Evolutionary conservation across 2,113 vertebrate species (phyloP), one percentile per base, ranked within the genome.

Genomic region (Channa argus): DNA sequence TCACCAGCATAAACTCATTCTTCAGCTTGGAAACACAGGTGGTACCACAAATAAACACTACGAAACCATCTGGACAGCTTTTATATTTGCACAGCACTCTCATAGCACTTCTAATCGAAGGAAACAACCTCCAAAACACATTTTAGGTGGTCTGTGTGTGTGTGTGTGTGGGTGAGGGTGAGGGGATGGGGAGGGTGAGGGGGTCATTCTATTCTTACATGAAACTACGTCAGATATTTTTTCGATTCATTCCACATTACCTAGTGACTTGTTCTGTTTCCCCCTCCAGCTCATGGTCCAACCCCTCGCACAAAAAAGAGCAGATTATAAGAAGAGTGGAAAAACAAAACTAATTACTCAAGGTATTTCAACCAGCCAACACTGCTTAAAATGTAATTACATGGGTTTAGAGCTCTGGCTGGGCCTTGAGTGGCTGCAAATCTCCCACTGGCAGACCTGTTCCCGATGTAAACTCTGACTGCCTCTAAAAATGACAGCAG

Each of bases 331-430:
- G 82, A 92, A 89, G 85, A 89, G 88, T 90, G 88, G 88, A 89
- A 91, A 93, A 91, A 88, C 77, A 82, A 87, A 92, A 88, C 87
- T 89, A 90, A 93, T 91, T 91, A 90, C 79, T 88, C 3, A n/a
- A 86, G 89, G 89, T 89, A 93, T 93, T 90, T 91, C 85, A 89
- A 90, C 84, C 78, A 88, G 86, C 85, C 86, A 87, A 51, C 62
- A 81, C 90, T 83, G 88, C 86, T 90, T 89, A 92, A 90, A 92
- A 90, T 87, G 86, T 85, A 90, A 94, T 93, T 88, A 89, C 84
- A 90, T 78, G 86, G 85, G 82, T 86, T 91, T 89, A 92, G 85
- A 87, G 79, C 74, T 74, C 73, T 75, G 75, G 76, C 87, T 62
- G 74, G 84, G 63, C 71, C 77, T 12, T 47, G 56, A 59, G 72